Conservation (phyloP, 2,888 invertebrate species). For the Mactromeris polynyma region DNA sequence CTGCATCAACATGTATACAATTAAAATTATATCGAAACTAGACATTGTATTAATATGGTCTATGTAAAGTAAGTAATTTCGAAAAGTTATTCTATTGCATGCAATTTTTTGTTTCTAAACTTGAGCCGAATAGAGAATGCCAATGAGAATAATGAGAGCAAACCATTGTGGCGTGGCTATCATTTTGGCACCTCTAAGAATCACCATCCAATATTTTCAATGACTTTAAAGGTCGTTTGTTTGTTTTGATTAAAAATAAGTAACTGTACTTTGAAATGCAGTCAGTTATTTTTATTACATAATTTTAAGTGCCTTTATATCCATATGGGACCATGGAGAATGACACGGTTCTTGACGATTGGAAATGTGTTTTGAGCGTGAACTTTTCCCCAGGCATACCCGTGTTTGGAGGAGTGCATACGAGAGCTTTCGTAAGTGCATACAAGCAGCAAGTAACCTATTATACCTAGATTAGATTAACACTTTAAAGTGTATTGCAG, state of each 20-base stretch:
- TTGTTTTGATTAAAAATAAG: not conserved
- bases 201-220: no score
- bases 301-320: constrained; percentile 11
- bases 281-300: not conserved
- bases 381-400: constrained; percentile 16
- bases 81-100: no score
- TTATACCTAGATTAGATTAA: not conserved
- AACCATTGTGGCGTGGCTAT: no score
- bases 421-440: not conserved
- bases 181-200: not conserved
- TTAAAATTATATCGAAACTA: no score
- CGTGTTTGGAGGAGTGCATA: not conserved
- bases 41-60: no score
- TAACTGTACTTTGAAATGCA: not conserved
- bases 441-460: not conserved
- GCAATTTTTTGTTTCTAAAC: no score
- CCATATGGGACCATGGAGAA: not conserved
- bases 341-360: not conserved
- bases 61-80: no score
- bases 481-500: not conserved
- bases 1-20: no score
- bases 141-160: not conserved
- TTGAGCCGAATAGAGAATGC: no score
- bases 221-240: not conserved
- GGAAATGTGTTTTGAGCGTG: not conserved